Evolutionary conservation across 2,888 invertebrate species (phyloP).

Genomic region (Parelbella ahira): DNA sequence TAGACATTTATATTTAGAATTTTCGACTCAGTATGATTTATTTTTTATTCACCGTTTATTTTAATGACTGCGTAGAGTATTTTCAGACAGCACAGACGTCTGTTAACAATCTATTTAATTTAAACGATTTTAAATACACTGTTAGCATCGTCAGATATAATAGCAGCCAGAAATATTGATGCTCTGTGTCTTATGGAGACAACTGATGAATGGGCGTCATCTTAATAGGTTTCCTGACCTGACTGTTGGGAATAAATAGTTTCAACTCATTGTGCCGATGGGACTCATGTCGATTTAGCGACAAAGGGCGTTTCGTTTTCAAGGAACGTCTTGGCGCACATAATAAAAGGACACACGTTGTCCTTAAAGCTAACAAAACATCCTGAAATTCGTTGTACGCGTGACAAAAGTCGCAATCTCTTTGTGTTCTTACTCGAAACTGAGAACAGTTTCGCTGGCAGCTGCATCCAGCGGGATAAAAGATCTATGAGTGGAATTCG

Average conservation of each 20-base stretch:
- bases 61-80: constrained; percentile 18
- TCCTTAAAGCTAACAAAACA: constrained; percentile 61
- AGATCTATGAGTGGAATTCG: constrained; percentile 62
- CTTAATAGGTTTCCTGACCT: constrained; percentile 57
- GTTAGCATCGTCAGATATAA: too few species aligned
- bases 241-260: constrained; percentile 44
- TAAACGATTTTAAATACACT: too few species aligned
- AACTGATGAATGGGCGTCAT: constrained; percentile 15
- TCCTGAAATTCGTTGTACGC: constrained; percentile 52
- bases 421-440: constrained; percentile 64
- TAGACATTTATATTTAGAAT: constrained; percentile 60
- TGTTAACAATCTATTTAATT: too few species aligned
- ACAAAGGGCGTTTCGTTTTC: constrained; percentile 70
- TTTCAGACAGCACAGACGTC: too few species aligned
- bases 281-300: constrained; percentile 44
- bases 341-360: constrained; percentile 56
- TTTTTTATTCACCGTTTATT: constrained; percentile 45
- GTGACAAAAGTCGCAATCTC: constrained; percentile 72
- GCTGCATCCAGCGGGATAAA: constrained; percentile 67
- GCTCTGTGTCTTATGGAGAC: constrained; percentile 29
- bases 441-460: constrained; percentile 60
- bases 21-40: constrained; percentile 60
- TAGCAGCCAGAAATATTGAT: constrained; percentile 44
- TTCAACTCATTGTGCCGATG: constrained; percentile 38
- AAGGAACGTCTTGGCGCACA: constrained; percentile 59